Evolutionary conservation across 1,140 invertebrate genomes (phyloP).

Genomic region (Procambarus clarkii): DNA sequence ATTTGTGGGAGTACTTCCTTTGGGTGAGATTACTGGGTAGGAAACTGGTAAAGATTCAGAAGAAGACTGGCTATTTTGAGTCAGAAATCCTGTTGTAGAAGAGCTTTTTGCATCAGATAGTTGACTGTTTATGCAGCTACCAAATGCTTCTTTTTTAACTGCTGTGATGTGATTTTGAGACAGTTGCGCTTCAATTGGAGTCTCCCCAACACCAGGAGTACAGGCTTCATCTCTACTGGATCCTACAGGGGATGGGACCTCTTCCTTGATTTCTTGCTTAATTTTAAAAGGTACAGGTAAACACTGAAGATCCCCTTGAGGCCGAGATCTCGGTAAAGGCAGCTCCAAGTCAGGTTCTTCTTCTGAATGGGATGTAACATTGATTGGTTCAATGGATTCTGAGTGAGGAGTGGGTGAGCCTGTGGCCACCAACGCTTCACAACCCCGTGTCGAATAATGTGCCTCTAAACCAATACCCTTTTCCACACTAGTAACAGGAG

Average conservation of each 20-base stretch:
- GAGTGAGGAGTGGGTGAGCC: conserved; percentile 27
- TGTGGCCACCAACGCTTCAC: conserved; percentile 37
- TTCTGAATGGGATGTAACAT: conserved; percentile 47
- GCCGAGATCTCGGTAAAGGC: not conserved
- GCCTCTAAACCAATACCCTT: conserved; percentile 10
- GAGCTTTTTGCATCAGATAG: not conserved
- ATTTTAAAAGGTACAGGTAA: conserved; percentile 54
- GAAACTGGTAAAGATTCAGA: not conserved
- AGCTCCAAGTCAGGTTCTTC: conserved; percentile 42
- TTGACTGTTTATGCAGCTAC: not conserved
- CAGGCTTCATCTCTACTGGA: conserved; percentile 16
- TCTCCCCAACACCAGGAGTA: conserved; percentile 24
- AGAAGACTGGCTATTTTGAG: not conserved
- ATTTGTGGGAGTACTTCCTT: not conserved
- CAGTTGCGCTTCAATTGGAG: conserved; percentile 1
- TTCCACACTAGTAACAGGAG: conserved; percentile 32
- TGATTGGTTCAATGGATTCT: conserved; percentile 35
- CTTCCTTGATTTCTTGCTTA: conserved; percentile 61
- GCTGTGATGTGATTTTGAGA: conserved; percentile 20
- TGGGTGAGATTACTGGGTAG: not conserved
- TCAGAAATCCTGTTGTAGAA: not conserved
- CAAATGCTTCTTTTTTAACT: conserved; percentile 32
- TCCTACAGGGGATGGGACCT: conserved; percentile 54
- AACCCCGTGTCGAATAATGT: conserved; percentile 23
- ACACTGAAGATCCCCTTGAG: not conserved